Evolutionary conservation across 2,888 invertebrate genomes (phyloP).

Genomic region (Strigamia maritima): DNA sequence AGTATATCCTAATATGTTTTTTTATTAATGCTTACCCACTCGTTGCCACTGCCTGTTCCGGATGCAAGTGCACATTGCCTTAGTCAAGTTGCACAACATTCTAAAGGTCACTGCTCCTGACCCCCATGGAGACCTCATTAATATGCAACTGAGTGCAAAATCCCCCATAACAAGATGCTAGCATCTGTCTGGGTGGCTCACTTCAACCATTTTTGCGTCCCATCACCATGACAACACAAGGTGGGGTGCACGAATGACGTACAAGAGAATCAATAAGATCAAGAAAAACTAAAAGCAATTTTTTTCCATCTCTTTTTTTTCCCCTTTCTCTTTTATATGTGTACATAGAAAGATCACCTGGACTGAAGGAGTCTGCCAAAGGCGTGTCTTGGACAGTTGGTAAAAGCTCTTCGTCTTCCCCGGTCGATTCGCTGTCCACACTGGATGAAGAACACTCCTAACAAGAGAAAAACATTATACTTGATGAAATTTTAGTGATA

Average conservation of each 20-base stretch:
- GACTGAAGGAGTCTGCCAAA: neutral
- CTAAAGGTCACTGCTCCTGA: neutral
- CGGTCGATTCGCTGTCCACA: slow-evolving; percentile 6
- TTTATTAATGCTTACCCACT: neutral
- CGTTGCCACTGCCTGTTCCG: neutral
- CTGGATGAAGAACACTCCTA: slow-evolving; percentile 20
- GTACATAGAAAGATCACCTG: slow-evolving; percentile 2
- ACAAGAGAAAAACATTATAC: neutral
- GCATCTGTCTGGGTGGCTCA: neutral
- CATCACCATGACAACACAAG: neutral
- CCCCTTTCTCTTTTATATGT: neutral
- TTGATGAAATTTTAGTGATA: neutral
- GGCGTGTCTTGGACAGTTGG: neutral
- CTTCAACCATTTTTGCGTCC: neutral
- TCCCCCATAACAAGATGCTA: slow-evolving; percentile 10
- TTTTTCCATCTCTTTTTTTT: neutral
- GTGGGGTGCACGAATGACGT: slow-evolving; percentile 9
- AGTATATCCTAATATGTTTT: too few species aligned
- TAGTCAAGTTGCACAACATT: neutral
- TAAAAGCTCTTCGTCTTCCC: neutral
- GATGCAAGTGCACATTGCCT: neutral
- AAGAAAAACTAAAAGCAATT: neutral
- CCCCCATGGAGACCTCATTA: neutral
- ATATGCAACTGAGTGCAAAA: slow-evolving; percentile 8
- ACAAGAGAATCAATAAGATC: slow-evolving; percentile 3